A percentile compares a stretch with the other conserved stretches of the same genome.
Conservation (phyloP, 2,113 vertebrate genomes). For the Trematomus loennbergii region DNA sequence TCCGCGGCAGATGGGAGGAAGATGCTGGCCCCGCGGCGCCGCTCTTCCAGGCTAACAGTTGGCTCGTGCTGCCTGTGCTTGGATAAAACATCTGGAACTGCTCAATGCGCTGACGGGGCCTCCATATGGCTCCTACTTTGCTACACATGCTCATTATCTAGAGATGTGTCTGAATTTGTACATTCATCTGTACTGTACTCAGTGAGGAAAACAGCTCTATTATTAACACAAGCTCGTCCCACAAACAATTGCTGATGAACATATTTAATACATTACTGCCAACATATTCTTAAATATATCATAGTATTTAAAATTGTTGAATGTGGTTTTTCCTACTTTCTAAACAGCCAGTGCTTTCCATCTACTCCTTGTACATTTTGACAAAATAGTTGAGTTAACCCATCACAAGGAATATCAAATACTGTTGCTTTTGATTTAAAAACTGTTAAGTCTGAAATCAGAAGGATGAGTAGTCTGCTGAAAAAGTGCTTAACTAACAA, state of each 20-base stretch:
- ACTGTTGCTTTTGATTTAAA: no score
- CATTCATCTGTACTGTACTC: neutral
- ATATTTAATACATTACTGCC: neutral
- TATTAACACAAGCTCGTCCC: neutral
- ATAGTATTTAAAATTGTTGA: neutral
- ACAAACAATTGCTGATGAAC: neutral
- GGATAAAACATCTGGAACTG: slow-evolving; percentile 58
- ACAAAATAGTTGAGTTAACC: no score
- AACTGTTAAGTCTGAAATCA: no score
- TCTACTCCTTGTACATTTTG: no score
- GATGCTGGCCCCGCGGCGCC: neutral
- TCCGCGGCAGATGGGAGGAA: slow-evolving; percentile 37
- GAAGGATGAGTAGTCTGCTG: no score
- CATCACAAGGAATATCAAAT: no score
- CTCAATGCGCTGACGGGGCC: slow-evolving; percentile 11
- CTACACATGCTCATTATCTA: slow-evolving; percentile 2
- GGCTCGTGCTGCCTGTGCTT: slow-evolving; percentile 10
- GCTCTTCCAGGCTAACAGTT: slow-evolving; percentile 48
- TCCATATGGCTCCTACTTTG: slow-evolving; percentile 39
- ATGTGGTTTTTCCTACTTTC: neutral
- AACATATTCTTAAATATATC: neutral
- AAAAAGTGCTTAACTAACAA: neutral
- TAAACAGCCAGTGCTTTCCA: neutral
- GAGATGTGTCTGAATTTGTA: neutral
- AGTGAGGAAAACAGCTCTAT: neutral